Evolutionary conservation across 1,140 invertebrate genomes (phyloP), one percentile per base, ranked within the genome.

Genomic region (Campodea augens): DNA sequence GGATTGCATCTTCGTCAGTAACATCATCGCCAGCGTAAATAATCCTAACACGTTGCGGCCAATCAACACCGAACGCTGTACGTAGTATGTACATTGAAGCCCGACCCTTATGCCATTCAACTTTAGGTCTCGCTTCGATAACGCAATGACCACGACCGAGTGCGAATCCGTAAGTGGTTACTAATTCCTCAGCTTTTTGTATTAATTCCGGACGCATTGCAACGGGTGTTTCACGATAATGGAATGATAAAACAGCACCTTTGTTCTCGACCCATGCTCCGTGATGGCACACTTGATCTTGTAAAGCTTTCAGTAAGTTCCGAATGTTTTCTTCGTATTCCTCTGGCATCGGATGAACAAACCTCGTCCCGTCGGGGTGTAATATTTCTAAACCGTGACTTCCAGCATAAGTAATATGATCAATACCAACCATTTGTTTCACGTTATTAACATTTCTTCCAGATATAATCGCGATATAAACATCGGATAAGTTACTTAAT

Each of bases 241-340:
- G 86, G 66, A 84, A 89, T 2, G 86, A 88, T 19, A 91, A 62
- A 1, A 88, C 57, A 1, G 83, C 78, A 10, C 84, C 85, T 63
- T 91, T 91, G 57, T 88, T 87, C 57, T 91, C 86, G 1, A 90
- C 83, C 85, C 86, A 90, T 1, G 85, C 85, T 23, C 86, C 86
- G 52, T 89, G 79, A 50, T 67, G 74, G 55, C 83, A 88, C 5
- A 87, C 69, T 74, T 32, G 7, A 7, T 32, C 27, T 15, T 79
- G 48, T 24, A 90, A 62, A 1, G 74, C 69, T 56, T 84, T 79
- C 50, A 87, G 72, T 13, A 91, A 63, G 36, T 73, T 70, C 13
- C 72, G 74, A 13, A 89, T 78, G 60, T 86, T 85, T 25, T 76
- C 78, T 54, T 85, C 81, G 49, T 78, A 78, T 55, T 88, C 83